Evolutionary conservation across 2,888 invertebrate species (phyloP).

Genomic region (Erebia palarica): DNA sequence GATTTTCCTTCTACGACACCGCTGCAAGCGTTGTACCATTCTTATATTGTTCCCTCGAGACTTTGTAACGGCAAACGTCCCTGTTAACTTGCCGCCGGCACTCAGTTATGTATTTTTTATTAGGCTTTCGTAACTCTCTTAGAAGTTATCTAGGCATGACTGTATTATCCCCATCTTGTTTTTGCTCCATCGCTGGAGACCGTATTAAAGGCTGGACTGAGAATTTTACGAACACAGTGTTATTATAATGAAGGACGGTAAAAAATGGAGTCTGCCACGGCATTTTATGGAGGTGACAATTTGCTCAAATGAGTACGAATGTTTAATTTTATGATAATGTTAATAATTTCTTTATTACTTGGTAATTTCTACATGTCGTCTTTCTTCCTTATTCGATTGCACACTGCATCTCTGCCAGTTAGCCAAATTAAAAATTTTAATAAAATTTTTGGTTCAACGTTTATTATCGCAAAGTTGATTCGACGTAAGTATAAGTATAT

Average conservation of each 20-base stretch:
- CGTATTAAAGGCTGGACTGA: constrained; percentile 39
- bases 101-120: constrained; percentile 67
- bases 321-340: constrained; percentile 14
- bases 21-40: constrained; percentile 66
- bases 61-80: constrained; percentile 55
- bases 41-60: constrained; percentile 65
- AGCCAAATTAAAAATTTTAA: too few relatives aligned
- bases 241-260: constrained; percentile 36
- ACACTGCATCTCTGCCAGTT: too few relatives aligned
- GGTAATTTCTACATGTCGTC: neutral
- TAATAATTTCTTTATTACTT: constrained; percentile 14
- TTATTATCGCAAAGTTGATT: too few relatives aligned
- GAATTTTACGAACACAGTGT: constrained; percentile 39
- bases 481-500: too few relatives aligned
- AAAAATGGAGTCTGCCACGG: constrained; percentile 26
- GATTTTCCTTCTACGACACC: constrained; percentile 59
- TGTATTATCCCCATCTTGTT: constrained; percentile 40
- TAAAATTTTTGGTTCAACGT: too few relatives aligned
- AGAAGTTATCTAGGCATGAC: constrained; percentile 50
- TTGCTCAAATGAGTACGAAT: constrained; percentile 23
- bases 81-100: constrained; percentile 56
- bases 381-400: neutral
- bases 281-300: constrained; percentile 24
- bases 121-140: constrained; percentile 57
- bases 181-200: constrained; percentile 38